A percentile compares a stretch with the other conserved stretches of the same genome.
These are phyloP conservation scores for Octonoba sinensis DNA, from an alignment of 2,888 invertebrate species.

Conservation along the genomic window DNA sequence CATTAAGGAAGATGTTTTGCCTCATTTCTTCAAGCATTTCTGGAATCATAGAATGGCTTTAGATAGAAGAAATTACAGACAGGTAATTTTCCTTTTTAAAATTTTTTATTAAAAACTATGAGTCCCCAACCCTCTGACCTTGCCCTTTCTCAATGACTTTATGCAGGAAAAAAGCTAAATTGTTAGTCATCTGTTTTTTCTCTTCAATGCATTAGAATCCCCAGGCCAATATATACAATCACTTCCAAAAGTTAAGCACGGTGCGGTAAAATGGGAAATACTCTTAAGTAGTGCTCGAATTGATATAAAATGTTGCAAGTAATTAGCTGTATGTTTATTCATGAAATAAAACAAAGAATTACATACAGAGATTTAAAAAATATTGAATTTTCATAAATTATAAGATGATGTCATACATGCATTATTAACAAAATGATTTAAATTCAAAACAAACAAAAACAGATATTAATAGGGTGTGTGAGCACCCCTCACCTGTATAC, in stretches of 20 bases:
- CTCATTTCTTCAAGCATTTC: constrained; percentile 98
- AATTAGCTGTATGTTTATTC: constrained; percentile 7
- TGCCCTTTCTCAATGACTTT: too few relatives aligned
- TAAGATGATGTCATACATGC: constrained; percentile 2
- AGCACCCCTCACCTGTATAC: constrained; percentile 7
- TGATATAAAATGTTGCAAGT: neutral
- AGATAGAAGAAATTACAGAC: constrained; percentile 96
- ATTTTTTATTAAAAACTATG: too few relatives aligned
- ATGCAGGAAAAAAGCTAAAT: too few relatives aligned
- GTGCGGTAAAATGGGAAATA: neutral
- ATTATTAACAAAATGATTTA: constrained; percentile 13
- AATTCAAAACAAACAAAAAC: constrained; percentile 17
- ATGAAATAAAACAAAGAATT: constrained; percentile 3
- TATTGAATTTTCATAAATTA: constrained; percentile 9
- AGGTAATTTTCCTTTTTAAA: constrained; percentile 72
- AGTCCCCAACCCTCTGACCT: too few relatives aligned
- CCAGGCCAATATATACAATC: too few relatives aligned
- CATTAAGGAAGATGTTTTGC: constrained; percentile 98
- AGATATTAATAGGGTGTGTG: constrained; percentile 9
- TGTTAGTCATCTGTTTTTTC: too few relatives aligned
- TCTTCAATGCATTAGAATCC: too few relatives aligned
- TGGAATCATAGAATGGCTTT: constrained; percentile 99
- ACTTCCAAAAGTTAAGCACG: too few relatives aligned
- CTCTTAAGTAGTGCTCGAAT: constrained; percentile 6
- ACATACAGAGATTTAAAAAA: constrained; percentile 14